phyloP scores from a whole-genome alignment of 2,797 vertebrate genomes.

The Pipistrellus nathusii region DNA sequence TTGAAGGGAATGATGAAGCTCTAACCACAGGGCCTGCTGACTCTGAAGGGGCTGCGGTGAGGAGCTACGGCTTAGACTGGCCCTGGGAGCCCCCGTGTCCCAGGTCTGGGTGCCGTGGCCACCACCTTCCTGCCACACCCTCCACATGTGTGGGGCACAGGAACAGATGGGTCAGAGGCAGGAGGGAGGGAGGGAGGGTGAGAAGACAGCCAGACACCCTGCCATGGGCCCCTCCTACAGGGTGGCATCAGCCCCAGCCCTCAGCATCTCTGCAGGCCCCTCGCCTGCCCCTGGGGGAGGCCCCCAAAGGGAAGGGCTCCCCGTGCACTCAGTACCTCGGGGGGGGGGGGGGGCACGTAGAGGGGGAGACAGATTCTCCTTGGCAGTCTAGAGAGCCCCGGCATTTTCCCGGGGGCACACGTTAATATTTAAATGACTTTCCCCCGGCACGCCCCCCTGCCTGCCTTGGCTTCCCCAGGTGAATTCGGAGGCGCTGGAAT shows the following conservation, averaged over 20 bases:
- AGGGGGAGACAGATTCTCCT: constrained; percentile 90
- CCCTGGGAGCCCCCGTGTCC: too few species aligned
- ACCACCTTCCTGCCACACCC: too few species aligned
- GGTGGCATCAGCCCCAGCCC: constrained; percentile 44
- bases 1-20: too few species aligned
- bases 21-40: too few species aligned
- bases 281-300: background rate
- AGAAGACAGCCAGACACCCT: background rate
- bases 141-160: background rate
- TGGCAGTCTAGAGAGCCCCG: constrained; percentile 97
- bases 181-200: background rate
- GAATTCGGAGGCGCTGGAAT: constrained; percentile 94
- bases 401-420: constrained; percentile 94
- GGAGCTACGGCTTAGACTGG: too few species aligned
- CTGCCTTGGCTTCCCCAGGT: constrained; percentile 93
- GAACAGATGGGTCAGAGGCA: background rate
- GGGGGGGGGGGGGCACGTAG: constrained; percentile 8
- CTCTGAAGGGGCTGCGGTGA: too few species aligned
- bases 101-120: too few species aligned
- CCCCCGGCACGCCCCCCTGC: constrained; percentile 89
- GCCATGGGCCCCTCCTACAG: accelerated
- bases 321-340: constrained; percentile 82
- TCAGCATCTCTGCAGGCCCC: constrained; percentile 73
- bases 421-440: constrained; percentile 96
- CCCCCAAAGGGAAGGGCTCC: background rate